Evolutionary conservation across 2,888 invertebrate species (phyloP).

Genomic region (Platypus cylindrus): DNA sequence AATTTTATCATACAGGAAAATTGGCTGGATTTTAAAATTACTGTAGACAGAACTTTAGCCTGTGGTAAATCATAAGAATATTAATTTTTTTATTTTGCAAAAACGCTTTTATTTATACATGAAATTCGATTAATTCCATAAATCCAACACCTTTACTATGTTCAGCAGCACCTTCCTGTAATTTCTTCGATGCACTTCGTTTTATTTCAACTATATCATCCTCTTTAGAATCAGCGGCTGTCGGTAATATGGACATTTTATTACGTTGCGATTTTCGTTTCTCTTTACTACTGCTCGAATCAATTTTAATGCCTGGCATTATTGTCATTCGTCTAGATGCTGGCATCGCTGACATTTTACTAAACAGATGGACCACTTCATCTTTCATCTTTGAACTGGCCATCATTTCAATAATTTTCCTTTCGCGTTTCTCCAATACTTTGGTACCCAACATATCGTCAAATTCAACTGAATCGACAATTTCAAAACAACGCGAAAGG

Average conservation of each 20-base stretch:
- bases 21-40: too few relatives aligned
- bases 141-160: slow-evolving; percentile 4
- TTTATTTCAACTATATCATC: not conserved
- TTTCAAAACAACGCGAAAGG: slow-evolving; percentile 18
- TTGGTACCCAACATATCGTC: slow-evolving; percentile 30
- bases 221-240: not conserved
- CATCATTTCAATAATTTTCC: slow-evolving; percentile 35
- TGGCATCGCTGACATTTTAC: slow-evolving; percentile 36
- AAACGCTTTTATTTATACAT: slow-evolving; percentile 6
- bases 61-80: too few relatives aligned
- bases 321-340: slow-evolving; percentile 35
- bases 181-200: not conserved
- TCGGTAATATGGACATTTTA: slow-evolving; percentile 13
- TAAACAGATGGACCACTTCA: slow-evolving; percentile 35
- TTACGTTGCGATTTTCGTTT: not conserved
- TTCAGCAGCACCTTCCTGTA: not conserved
- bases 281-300: not conserved
- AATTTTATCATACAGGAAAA: too few relatives aligned
- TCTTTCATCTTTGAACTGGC: slow-evolving; percentile 31
- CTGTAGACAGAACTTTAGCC: too few relatives aligned
- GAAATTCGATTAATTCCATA: slow-evolving; percentile 6
- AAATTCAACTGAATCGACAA: slow-evolving; percentile 31
- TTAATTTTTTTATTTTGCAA: too few relatives aligned
- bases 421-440: slow-evolving; percentile 33
- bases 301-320: slow-evolving; percentile 33